Percentiles rank a stretch among this genome's conserved stretches.
These are phyloP conservation scores for Heliconius congener DNA, from an alignment of 1,140 invertebrate genomes.

Conservation along the genomic window DNA sequence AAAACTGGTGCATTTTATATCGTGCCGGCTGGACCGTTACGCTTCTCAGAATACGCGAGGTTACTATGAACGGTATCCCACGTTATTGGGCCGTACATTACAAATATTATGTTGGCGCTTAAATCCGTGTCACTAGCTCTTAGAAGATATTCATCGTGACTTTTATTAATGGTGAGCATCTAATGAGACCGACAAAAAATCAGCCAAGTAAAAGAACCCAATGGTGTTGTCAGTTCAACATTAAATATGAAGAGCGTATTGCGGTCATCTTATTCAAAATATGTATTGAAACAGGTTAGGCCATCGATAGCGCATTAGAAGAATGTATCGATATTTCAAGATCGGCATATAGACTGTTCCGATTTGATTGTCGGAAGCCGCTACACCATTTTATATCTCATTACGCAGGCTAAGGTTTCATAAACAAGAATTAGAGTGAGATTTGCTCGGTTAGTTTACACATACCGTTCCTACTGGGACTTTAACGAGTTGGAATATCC, in stretches of 20 bases:
- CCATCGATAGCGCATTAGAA: constrained; percentile 34
- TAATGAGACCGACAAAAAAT: constrained; percentile 58
- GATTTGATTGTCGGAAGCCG: constrained; percentile 60
- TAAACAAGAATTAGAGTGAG: constrained; percentile 79
- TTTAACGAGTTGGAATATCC: constrained; percentile 72
- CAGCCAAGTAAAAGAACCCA: constrained; percentile 27
- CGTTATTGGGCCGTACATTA: constrained; percentile 61
- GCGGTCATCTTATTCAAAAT: constrained; percentile 48
- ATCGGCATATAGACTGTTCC: constrained; percentile 40
- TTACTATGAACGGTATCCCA: constrained; percentile 63
- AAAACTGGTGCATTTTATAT: constrained; percentile 68
- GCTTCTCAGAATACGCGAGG: constrained; percentile 62
- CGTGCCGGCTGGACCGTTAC: constrained; percentile 59
- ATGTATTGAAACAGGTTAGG: constrained; percentile 43
- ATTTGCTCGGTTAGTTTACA: constrained; percentile 74
- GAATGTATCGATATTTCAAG: constrained; percentile 39
- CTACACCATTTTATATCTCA: constrained; percentile 60
- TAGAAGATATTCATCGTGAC: constrained; percentile 58
- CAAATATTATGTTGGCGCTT: constrained; percentile 63
- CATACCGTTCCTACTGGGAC: constrained; percentile 67
- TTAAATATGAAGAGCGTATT: constrained; percentile 37
- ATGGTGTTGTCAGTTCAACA: constrained; percentile 30
- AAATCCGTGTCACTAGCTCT: constrained; percentile 65
- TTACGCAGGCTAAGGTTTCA: constrained; percentile 54
- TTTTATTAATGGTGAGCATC: constrained; percentile 52